Evolutionary conservation across 2,888 invertebrate genomes (phyloP).

Genomic region (Tetranychus truncatus): DNA sequence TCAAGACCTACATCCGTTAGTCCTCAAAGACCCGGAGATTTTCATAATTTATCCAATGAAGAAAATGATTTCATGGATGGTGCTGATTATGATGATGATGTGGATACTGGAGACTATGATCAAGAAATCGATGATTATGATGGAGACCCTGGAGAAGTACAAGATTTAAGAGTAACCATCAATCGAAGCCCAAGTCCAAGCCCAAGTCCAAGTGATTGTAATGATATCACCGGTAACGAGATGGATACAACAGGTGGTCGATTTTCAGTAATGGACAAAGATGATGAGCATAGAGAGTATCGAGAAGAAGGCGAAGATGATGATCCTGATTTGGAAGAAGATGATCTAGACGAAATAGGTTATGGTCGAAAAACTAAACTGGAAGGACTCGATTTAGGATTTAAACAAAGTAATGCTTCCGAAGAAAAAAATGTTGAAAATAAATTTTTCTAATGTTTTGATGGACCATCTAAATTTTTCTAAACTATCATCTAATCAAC

Average conservation of each 20-base stretch:
- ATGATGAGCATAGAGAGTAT: not conserved
- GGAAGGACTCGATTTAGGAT: not conserved
- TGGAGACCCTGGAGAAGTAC: conserved; percentile 1
- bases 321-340: not conserved
- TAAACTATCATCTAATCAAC: too few species aligned
- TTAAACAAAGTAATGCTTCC: not conserved
- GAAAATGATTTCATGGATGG: too few species aligned
- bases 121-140: conserved; percentile 6
- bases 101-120: conserved; percentile 2
- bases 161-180: conserved; percentile 1
- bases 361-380: not conserved
- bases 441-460: too few species aligned
- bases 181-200: conserved; percentile 4
- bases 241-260: not conserved
- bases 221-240: not conserved
- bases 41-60: not conserved
- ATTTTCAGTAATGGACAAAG: not conserved
- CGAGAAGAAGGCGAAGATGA: not conserved
- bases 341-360: not conserved
- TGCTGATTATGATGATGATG: not conserved
- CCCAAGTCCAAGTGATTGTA: not conserved
- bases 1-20: conserved; percentile 7
- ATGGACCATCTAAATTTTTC: too few species aligned
- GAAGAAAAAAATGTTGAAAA: too few species aligned
- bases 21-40: not conserved